Base-by-base conservation (phyloP, 2,888 invertebrate species). In the Euspilapteryx auroguttella region DNA sequence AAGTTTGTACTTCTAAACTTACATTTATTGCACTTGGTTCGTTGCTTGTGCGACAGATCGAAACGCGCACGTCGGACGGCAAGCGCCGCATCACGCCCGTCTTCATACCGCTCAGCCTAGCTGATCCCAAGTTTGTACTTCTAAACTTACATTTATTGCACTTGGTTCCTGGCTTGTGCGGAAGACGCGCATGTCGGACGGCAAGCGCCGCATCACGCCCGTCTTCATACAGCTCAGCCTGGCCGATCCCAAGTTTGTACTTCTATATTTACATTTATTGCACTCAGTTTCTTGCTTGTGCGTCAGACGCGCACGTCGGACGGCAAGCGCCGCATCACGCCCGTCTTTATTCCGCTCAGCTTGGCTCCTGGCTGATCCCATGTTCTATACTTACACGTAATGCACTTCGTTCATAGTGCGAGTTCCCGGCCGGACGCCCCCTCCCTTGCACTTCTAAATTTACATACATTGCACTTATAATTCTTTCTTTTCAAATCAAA, bases 41-140 rank as follows among this genome's bases (percentile, higher is more conserved):
- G n/a, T n/a, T n/a, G n/a, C n/a, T n/a, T n/a, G n/a, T n/a, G n/a
- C 87, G 94, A 40, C 96, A 97, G 79, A 91, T 95, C 12, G 96
- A 97, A 73, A 94, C 93, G 0, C 80, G 92, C 37, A 90, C 94
- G 3, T 88, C 94, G 1, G 96, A 97, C 65, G 99, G 98, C 17
- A 89, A 93, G 62, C 77, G 98, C 23, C 80, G 98, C 35, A 99
- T 99, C 39, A 98, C 96, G 5, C 98, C 98, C 0, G 92, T 98
- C 66, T 94, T 94, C 55, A 86, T 98, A 45, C 91, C 94, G 12
- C 64, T 80, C 32, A 69, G 80, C 23, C 80, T 82, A 3, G 78
- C 80, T 1, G 87, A 86, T 42, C 80, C 83, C 40, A 76, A 76
- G 80, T 78, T 45, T n/a, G n/a, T n/a, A n/a, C n/a, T n/a, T n/a